Base-by-base conservation (phyloP, 2,113 vertebrate species). In the Spea bombifrons region DNA sequence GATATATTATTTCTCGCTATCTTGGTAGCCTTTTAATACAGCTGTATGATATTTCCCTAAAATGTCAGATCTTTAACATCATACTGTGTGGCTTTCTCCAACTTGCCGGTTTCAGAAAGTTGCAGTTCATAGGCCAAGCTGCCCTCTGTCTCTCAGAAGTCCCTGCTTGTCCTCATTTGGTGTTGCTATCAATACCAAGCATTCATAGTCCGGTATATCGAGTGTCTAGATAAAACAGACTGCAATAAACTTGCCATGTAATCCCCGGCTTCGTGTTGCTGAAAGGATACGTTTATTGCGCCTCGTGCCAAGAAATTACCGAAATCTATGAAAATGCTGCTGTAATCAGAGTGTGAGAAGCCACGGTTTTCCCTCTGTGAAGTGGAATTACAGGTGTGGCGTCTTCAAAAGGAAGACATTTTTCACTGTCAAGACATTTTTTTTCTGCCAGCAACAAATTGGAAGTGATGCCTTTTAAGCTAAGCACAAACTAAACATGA, bases 161-260 rank as follows among this genome's bases (percentile, higher is more conserved):
- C 30, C 30, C 50, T 1, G 50, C 50, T 30, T 52, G 50, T 55
- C 73, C 59, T 70, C 71, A 81, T 84, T 84, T 69, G 78, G 55
- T 15, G 8, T 53, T 52, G 8, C 16, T 71, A 71, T 71, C 69
- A 71, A 48, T 9, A 45, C 45, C 4, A 5, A n/a, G 66, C 13
- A 9, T 71, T 71, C 49, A 17, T 44, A 49, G 69, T 15, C 12
- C 30, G 69, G 53, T 30, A 71, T 49, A 71, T 71, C 49, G n/a
- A 53, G 69, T 71, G 47, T 53, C 69, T 30, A 53, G 69, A 53
- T 53, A 50, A 71, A 71, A 71, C 17, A 53, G 16, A 52, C 49
- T 71, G 69, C 69, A 53, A 71, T 53, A 53, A 5, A 53, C n/a
- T 71, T 43, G 16, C 69, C 16, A 53, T 50, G 67, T 52, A 8